Percentiles rank a stretch among this genome's conserved stretches.
Conservation (phyloP, 2,888 invertebrate species). For the Pachydiplax longipennis region DNA sequence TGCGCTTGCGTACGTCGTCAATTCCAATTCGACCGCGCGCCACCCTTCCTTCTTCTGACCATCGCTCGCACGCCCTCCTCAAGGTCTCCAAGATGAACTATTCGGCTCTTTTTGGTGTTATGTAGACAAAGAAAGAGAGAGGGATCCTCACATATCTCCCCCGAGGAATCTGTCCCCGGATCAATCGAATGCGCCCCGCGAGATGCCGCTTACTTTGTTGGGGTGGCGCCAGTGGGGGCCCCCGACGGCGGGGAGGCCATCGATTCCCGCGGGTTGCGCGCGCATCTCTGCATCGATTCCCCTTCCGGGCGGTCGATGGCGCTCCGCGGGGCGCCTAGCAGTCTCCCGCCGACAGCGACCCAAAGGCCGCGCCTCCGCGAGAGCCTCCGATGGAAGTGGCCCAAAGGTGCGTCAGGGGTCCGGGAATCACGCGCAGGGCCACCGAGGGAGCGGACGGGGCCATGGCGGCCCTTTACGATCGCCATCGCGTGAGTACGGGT, state of each 20-base stretch:
- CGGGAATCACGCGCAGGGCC: constrained; percentile 28
- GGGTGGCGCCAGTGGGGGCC: neutral
- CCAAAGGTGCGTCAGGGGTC: constrained; percentile 14
- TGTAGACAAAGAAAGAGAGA: neutral
- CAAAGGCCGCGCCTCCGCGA: neutral
- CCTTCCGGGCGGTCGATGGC: constrained; percentile 28
- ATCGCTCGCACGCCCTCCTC: too few species aligned
- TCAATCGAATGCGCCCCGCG: constrained; percentile 26
- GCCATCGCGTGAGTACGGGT: constrained; percentile 29
- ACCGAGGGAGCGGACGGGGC: constrained; percentile 18
- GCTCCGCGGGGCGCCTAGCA: constrained; percentile 42
- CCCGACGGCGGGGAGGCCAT: neutral
- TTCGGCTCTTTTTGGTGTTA: too few species aligned
- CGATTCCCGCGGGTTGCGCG: constrained; percentile 10
- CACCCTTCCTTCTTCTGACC: neutral
- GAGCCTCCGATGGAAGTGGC: constrained; percentile 27
- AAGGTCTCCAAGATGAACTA: too few species aligned
- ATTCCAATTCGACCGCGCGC: neutral
- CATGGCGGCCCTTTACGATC: constrained; percentile 36
- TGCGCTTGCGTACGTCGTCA: neutral
- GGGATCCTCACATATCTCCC: neutral
- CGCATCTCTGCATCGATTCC: constrained; percentile 21
- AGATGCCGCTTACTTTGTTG: neutral
- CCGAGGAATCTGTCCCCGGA: constrained; percentile 19
- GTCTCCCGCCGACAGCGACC: constrained; percentile 13